Evolutionary conservation across 2,888 invertebrate genomes (phyloP), one percentile per base, ranked within the genome.

Genomic region (Polydrusus tereticollis): DNA sequence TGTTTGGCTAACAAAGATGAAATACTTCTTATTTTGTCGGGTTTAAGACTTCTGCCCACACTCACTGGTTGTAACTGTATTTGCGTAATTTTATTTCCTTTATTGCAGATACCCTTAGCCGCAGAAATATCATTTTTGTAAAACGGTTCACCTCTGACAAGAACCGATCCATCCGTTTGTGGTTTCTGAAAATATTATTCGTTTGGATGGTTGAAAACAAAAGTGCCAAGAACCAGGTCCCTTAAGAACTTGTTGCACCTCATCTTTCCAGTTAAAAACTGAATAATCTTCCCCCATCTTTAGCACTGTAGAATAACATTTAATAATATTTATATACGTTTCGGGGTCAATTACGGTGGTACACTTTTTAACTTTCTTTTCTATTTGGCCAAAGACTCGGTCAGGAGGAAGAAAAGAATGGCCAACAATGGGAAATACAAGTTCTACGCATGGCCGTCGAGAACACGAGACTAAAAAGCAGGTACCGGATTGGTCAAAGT

Each of bases 41-140:
- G 69, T 41, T 69, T 69, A 33, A 69, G 63, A 55, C 21, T 69
- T 41, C 69, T 69, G 21, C 52, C 62, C 45, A 69, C 69, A 69
- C 57, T 43, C 69, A 57, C 33, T 52, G 52, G 38, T 38, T 41
- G 43, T 29, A 62, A 69, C 23, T 64, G 57, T 41, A 64, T 69
- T 58, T 70, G 58, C 21, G 47, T 64, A 50, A 58, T 58, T 23
- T 64, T 57, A 57, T 70, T 70, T 26, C 58, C 59, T 52, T 58
- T 75, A 41, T 70, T 75, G 63, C 66, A 66, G 29, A 73, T 69
- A 62, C 72, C 52, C 26, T 72, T 72, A 29, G 18, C 64, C 26
- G 23, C 50, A 68, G 26, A 16, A 65, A 68, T 52, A 43, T 75
- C 66, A 33, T 62, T 69, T 16, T 64, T 70, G 36, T 64, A 69